Evolutionary conservation across 2,113 vertebrate species (phyloP), one percentile per base, ranked within the genome.

Genomic region (Cebidichthys violaceus): DNA sequence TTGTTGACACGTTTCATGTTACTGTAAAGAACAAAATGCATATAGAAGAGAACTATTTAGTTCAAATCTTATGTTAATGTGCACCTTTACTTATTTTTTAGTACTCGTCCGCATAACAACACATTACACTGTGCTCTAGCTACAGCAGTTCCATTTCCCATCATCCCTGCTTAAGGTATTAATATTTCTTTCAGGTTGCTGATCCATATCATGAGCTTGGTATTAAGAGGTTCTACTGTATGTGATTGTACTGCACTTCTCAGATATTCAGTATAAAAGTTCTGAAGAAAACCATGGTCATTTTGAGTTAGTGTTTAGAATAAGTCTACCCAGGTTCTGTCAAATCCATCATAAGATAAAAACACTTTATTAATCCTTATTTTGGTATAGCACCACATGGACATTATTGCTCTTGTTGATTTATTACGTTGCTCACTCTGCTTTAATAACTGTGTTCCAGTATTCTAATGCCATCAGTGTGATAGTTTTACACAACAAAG

Each of bases 401-500:
- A 55, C 22, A 55, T 17, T 31, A 37, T 35, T 43, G 41, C 37
- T 43, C 18, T 39, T 6, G 27, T n/a, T 22, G 6, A 65, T 70
- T 54, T 55, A 75, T 77, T 75, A 13, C 65, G 60, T 61, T 27
- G 52, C 75, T 82, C 29, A 59, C 6, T 35, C 61, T 71, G 20
- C 33, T 75, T 10, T 24, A 11, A 55, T 72, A 39, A 70, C 50
- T 13, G 33, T 74, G 11, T 76, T 73, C 62, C 68, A 74, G 64
- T 75, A 62, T 31, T 75, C 65, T 41, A 74, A 62, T 85, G 67
- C 68, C 65, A 67, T 41, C 22, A 4, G 24, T 85, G 66, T 71
- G 57, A 76, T 76, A 35, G 62, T 82, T 70, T 82, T 68, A 77
- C 62, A 79, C 41, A 87, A 83, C 79, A 85, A 87, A 87, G 50